These are phyloP conservation scores for Fabriciana adippe DNA, from an alignment of 2,888 invertebrate species.

Conservation along the genomic window DNA sequence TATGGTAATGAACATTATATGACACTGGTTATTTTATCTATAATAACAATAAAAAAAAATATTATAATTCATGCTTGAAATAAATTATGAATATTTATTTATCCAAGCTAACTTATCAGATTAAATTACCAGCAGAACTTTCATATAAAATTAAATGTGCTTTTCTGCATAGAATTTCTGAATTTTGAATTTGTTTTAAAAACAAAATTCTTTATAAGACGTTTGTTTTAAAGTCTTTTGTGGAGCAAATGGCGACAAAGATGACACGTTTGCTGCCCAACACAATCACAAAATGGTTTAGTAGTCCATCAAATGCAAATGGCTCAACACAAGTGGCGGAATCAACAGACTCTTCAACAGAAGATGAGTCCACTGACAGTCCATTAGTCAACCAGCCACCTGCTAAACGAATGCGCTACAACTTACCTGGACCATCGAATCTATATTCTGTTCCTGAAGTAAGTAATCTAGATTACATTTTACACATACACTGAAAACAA, in stretches of 20 bases:
- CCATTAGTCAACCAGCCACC: conserved; percentile 66
- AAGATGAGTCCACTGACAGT: conserved; percentile 60
- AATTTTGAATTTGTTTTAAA: no score
- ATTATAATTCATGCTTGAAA: no score
- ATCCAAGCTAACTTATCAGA: no score
- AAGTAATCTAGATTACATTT: conserved; percentile 34
- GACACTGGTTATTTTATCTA: no score
- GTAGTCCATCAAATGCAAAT: conserved; percentile 61
- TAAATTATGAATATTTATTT: no score
- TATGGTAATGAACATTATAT: no score
- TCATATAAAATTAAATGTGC: no score
- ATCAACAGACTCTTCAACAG: conserved; percentile 67
- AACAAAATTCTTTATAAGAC: neutral
- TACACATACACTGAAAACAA: no score
- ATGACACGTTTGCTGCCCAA: conserved; percentile 85
- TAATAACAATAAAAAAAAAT: no score
- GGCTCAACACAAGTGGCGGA: conserved; percentile 65
- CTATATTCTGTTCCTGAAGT: conserved; percentile 52
- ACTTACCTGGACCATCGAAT: conserved; percentile 46
- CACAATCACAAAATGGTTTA: conserved; percentile 82
- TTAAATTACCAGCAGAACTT: no score
- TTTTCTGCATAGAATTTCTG: no score
- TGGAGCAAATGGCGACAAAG: conserved; percentile 85
- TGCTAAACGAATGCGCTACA: conserved; percentile 64
- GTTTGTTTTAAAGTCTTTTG: conserved; percentile 84